Conservation (phyloP, 2,888 invertebrate species). For the Drosophila melanosoma region DNA sequence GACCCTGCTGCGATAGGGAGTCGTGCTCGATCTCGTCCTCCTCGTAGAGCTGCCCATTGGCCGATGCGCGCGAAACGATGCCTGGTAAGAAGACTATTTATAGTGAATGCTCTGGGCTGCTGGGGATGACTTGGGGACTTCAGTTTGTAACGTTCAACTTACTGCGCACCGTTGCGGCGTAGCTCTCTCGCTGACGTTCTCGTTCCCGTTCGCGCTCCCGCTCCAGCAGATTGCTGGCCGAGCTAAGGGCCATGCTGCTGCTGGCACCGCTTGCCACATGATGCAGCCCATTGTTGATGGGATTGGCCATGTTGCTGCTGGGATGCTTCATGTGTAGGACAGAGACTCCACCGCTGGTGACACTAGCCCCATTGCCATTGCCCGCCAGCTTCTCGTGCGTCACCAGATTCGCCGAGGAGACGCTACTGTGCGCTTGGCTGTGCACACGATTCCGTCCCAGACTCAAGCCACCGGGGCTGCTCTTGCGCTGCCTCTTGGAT, state of each 20-base stretch:
- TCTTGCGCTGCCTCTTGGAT: conserved; percentile 85
- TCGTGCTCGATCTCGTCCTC: conserved; percentile 85
- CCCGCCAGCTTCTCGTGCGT: conserved; percentile 82
- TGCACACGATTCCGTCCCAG: conserved; percentile 84
- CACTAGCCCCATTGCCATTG: conserved; percentile 69
- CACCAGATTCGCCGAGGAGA: conserved; percentile 84
- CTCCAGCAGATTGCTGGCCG: conserved; percentile 87
- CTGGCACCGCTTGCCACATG: conserved; percentile 84
- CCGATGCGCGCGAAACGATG: conserved; percentile 86
- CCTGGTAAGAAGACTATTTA: conserved; percentile 84
- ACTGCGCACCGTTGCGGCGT: conserved; percentile 88
- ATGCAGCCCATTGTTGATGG: conserved; percentile 80
- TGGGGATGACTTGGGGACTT: conserved; percentile 22
- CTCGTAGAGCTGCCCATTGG: conserved; percentile 85
- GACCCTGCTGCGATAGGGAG: conserved; percentile 76
- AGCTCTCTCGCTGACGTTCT: conserved; percentile 84
- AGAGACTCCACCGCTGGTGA: conserved; percentile 79
- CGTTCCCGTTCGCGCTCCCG: conserved; percentile 84
- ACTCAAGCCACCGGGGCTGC: conserved; percentile 70
- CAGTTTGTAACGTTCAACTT: conserved; percentile 62
- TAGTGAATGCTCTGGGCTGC: conserved; percentile 67
- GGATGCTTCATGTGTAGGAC: conserved; percentile 82
- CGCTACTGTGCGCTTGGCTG: conserved; percentile 83
- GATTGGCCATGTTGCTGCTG: conserved; percentile 82
- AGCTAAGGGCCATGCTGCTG: conserved; percentile 87